Evolutionary conservation across 2,797 vertebrate species (phyloP), one percentile per base, ranked within the genome.

Genomic region (Sebastes minor): DNA sequence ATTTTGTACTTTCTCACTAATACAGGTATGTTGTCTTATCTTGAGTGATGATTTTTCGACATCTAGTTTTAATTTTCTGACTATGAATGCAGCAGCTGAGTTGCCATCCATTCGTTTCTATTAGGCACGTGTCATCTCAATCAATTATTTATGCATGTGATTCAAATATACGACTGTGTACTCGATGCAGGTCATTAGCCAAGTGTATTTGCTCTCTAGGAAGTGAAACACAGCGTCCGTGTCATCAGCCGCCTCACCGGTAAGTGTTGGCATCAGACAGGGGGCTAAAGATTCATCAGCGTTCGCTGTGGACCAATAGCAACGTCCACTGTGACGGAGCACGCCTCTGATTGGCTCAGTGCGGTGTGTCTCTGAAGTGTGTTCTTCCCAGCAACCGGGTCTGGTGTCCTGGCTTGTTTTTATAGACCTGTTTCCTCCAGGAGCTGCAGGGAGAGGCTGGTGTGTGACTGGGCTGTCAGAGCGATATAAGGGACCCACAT

Each of bases 331-430:
- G 72, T 89, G 73, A 74, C 25, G 12, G 76, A 83, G 78, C 77
- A 42, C 2, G 16, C 52, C 78, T 82, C 83, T 84, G 78, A 94
- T 94, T 94, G 94, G 94, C 78, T 88, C 72, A 64, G 20, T 38
- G 68, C 14, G 42, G 59, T 61, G 74, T 87, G 81, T 89, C 87
- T 93, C 71, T 84, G 67, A 85, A 76, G 83, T 61, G 66, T 69
- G 86, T 88, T 94, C 91, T 94, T 92, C 94, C 94, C 91, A 86
- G 94, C 92, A 95, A 95, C 94, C 49, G 70, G 86, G 82, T 90
- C 86, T 82, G 80, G 75, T 53, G 88, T 87, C 85, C 89, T 88
- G 91, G 86, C 85, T 89, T 76, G 86, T 86, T 91, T 61, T 80
- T 64, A 84, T 66, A 86, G 81, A 84, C 83, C 82, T 69, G 80